Evolutionary conservation across 1,140 invertebrate species (phyloP), one percentile per base, ranked within the genome.

Genomic region (Drosophila tropicalis): DNA sequence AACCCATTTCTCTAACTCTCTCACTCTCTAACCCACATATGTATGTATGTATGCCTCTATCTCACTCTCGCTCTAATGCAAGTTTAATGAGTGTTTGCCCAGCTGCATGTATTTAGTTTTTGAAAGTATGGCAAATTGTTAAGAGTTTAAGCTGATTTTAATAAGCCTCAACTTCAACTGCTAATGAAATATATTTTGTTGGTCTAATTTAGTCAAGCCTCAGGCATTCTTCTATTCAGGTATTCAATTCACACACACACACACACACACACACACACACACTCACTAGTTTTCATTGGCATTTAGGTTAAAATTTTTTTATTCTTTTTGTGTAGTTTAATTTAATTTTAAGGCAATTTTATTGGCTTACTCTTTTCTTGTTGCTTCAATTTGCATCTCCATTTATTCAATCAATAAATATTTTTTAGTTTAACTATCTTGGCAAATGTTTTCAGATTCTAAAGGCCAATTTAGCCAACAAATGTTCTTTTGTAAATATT

Each of bases 371-470:
- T 1, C 5, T 34, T 17, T 57, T 57, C 13, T 57, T 34, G 54
- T 70, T 78, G 73, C 81, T 44, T 77, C 73, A 73, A 74, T 71
- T 73, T 84, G 60, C 1, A 44, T 55, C 60, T 47, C 60, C 66
- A 85, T 87, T 87, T 79, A 82, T 86, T 86, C 87, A 75, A 76
- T 79, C 67, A 79, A 87, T 68, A 82, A 85, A 85, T 72, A 82
- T 82, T 86, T 47, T 79, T 76, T 41, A 51, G 63, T 70, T 86
- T 70, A 69, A 61, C 74, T 76, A 19, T 70, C 57, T 76, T 62
- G 55, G 55, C 34, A 22, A 22, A 22, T 22, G 22, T 25, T 25
- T 25, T 25, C 5, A 29, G 34, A 9, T 39, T 13, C 12, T 2
- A 10, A 36, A 12, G 34, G 9, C 25, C 25, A 29, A 5, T 29